Conservation (phyloP, 2,888 invertebrate genomes). For the Phyto melanocephala region DNA sequence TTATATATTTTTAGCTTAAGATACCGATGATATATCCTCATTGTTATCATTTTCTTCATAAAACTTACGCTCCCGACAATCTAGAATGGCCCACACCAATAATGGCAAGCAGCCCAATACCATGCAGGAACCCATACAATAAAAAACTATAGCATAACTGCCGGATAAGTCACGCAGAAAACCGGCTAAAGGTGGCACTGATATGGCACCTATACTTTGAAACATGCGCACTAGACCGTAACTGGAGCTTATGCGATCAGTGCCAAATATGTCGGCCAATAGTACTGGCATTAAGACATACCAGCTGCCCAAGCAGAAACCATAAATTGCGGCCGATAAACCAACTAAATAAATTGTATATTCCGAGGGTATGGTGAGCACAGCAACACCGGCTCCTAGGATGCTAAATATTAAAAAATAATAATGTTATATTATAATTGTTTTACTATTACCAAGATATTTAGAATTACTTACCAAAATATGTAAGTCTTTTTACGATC, state of each 20-base stretch:
- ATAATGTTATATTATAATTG: not conserved
- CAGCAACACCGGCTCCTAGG: conserved; percentile 84
- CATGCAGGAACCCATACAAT: conserved; percentile 89
- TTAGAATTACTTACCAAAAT: conserved; percentile 80
- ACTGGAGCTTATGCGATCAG: conserved; percentile 86
- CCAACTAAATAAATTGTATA: conserved; percentile 84
- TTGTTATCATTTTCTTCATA: conserved; percentile 74
- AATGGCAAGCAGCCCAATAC: conserved; percentile 85
- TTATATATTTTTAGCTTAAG: conserved; percentile 68
- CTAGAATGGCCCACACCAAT: conserved; percentile 79
- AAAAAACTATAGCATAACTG: conserved; percentile 85
- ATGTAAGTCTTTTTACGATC: conserved; percentile 86
- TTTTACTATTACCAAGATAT: not conserved
- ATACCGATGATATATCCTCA: conserved; percentile 74
- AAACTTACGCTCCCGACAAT: conserved; percentile 73
- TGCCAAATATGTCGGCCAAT: conserved; percentile 86
- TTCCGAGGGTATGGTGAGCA: conserved; percentile 83
- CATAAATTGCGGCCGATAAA: conserved; percentile 84
- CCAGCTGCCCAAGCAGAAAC: conserved; percentile 87
- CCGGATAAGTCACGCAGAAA: conserved; percentile 85
- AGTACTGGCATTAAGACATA: conserved; percentile 87
- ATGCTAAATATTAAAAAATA: conserved; percentile 80
- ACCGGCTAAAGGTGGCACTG: conserved; percentile 86
- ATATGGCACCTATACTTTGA: conserved; percentile 86
- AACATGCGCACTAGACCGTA: conserved; percentile 88